phyloP scores from a whole-genome alignment of 2,888 invertebrate genomes.

The Limnephilus lunatus region DNA sequence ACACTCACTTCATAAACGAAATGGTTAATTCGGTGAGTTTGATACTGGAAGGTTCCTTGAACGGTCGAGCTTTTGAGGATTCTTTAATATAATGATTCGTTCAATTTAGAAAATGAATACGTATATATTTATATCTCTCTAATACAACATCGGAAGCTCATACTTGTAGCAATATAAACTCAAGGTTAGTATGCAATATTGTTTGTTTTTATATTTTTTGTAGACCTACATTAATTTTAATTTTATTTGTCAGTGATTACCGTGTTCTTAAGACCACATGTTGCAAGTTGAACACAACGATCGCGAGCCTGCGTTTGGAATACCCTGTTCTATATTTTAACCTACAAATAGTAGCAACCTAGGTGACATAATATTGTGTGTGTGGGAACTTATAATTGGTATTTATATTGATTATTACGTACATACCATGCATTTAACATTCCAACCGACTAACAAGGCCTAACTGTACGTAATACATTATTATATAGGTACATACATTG shows the following conservation, averaged over 20 bases:
- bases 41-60: too few relatives aligned
- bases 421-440: not conserved
- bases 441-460: too few relatives aligned
- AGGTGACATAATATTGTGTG: not conserved
- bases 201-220: not conserved
- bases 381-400: not conserved
- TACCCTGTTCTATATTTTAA: not conserved
- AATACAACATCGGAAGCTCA: not conserved
- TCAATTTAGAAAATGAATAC: not conserved
- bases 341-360: not conserved
- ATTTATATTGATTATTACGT: not conserved
- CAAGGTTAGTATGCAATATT: not conserved
- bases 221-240: not conserved
- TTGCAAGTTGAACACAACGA: not conserved
- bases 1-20: too few relatives aligned
- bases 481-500: too few relatives aligned
- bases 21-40: too few relatives aligned
- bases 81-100: not conserved
- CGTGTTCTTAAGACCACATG: not conserved
- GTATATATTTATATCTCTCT: not conserved
- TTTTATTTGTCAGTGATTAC: not conserved
- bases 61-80: too few relatives aligned
- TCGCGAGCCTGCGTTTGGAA: not conserved
- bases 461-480: too few relatives aligned
- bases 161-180: not conserved